Conservation (phyloP, 30 jellyfish, hydroid and myxozoan species). For the Aurelia aurita region DNA sequence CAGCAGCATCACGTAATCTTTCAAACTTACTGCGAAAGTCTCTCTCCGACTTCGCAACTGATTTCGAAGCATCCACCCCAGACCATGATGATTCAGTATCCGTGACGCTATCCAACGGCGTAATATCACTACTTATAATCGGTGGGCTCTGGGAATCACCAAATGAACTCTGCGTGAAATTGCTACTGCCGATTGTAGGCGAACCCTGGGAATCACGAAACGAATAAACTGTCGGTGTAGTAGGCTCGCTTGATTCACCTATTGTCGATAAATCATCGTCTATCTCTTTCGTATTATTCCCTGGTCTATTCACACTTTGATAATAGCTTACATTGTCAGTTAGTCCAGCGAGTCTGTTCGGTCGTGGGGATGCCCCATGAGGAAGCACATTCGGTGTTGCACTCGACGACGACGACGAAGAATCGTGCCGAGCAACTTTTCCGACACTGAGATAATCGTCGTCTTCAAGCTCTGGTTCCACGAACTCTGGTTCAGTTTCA, state of each 20-base stretch:
- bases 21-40: too few species aligned
- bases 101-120: constrained; percentile 26
- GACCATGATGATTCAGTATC: constrained; percentile 4
- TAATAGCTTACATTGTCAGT: background rate
- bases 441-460: constrained; percentile 55
- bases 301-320: background rate
- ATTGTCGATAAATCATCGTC: constrained; percentile 96
- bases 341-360: constrained; percentile 34
- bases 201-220: constrained; percentile 52
- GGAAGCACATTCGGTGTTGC: background rate
- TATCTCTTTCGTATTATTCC: constrained; percentile 11
- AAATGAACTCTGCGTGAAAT: background rate
- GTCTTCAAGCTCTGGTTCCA: constrained; percentile 71
- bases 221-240: constrained; percentile 84
- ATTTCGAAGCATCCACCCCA: too few species aligned
- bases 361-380: constrained; percentile 50
- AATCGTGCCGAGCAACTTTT: background rate
- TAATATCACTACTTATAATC: constrained; percentile 10
- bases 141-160: constrained; percentile 44
- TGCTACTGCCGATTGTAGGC: constrained; percentile 18
- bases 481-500: constrained; percentile 35
- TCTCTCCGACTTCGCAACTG: too few species aligned
- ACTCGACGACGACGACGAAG: too few species aligned
- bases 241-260: constrained; percentile 91
- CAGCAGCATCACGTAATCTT: background rate